A percentile compares a stretch with the other conserved stretches of the same genome.
These are phyloP conservation scores for Bujurquina vittata DNA, from an alignment of 2,113 vertebrate genomes.

Conservation along the genomic window DNA sequence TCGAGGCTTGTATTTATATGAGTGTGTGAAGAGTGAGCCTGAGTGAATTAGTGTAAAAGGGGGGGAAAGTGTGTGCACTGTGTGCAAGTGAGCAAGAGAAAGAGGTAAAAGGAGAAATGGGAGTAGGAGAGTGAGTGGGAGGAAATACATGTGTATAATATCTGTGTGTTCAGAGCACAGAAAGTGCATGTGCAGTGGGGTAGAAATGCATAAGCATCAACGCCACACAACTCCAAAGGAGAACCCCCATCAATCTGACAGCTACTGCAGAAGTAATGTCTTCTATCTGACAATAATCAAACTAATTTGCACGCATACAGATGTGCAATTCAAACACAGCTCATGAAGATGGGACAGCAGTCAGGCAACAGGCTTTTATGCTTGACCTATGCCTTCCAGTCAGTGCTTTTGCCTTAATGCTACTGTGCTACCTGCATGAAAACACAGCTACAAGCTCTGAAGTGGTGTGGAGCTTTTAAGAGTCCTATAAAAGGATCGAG, in stretches of 20 bases:
- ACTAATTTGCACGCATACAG: slow-evolving; percentile 22
- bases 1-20: slow-evolving; percentile 50
- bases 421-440: slow-evolving; percentile 33
- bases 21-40: slow-evolving; percentile 64
- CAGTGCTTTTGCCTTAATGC: slow-evolving; percentile 68
- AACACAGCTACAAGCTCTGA: slow-evolving; percentile 22
- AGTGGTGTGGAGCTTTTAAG: slow-evolving; percentile 43
- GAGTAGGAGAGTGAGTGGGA: slow-evolving; percentile 33
- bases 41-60: slow-evolving; percentile 52
- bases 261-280: slow-evolving; percentile 22
- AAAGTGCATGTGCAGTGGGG: slow-evolving; percentile 30
- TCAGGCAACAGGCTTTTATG: slow-evolving; percentile 56
- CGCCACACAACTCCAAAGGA: slow-evolving; percentile 19
- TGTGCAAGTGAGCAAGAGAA: slow-evolving; percentile 59
- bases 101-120: slow-evolving; percentile 49
- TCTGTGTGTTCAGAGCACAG: slow-evolving; percentile 27
- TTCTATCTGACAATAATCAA: slow-evolving; percentile 44
- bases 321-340: neutral
- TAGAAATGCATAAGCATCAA: slow-evolving; percentile 31
- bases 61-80: slow-evolving; percentile 27
- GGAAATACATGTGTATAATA: slow-evolving; percentile 59
- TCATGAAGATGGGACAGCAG: neutral
- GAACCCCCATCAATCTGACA: slow-evolving; percentile 24
- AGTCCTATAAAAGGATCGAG: neutral
- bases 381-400: slow-evolving; percentile 57